Conservation (phyloP, 2,888 invertebrate species). For the Phyllotreta cruciferae region DNA sequence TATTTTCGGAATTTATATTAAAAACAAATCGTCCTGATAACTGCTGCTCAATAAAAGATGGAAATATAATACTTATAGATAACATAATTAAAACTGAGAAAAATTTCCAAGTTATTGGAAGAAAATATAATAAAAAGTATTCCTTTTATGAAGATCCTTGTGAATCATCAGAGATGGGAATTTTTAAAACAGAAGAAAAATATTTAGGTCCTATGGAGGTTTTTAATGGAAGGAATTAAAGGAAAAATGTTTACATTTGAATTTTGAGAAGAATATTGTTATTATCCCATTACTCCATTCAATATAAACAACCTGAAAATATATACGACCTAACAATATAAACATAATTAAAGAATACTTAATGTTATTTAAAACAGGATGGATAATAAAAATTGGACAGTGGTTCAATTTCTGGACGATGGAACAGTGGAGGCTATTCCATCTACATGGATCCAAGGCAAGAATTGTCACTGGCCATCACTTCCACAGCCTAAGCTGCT, state of each 20-base stretch:
- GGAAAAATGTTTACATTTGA: too few species aligned
- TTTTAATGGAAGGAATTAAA: too few species aligned
- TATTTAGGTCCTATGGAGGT: too few species aligned
- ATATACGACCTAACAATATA: too few species aligned
- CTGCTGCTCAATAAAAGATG: constrained; percentile 24
- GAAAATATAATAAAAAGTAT: constrained; percentile 21
- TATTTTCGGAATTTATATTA: constrained; percentile 23
- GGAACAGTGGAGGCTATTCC: constrained; percentile 21
- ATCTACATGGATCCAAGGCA: constrained; percentile 21
- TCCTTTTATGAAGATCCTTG: constrained; percentile 3
- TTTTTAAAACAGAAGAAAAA: neutral
- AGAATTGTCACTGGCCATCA: constrained; percentile 18
- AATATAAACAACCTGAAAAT: too few species aligned
- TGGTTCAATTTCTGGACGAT: constrained; percentile 25
- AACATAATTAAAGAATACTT: too few species aligned
- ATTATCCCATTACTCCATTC: too few species aligned
- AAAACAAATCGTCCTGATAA: constrained; percentile 21
- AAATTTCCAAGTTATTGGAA: constrained; percentile 6
- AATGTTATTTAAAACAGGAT: neutral
- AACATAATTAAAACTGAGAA: neutral
- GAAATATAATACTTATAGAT: constrained; percentile 11
- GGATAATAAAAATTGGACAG: constrained; percentile 21
- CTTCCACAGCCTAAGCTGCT: constrained; percentile 15
- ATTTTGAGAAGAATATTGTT: too few species aligned
- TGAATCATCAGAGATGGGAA: neutral